phyloP scores from a whole-genome alignment of 2,113 vertebrate species.

The Plectropomus leopardus region DNA sequence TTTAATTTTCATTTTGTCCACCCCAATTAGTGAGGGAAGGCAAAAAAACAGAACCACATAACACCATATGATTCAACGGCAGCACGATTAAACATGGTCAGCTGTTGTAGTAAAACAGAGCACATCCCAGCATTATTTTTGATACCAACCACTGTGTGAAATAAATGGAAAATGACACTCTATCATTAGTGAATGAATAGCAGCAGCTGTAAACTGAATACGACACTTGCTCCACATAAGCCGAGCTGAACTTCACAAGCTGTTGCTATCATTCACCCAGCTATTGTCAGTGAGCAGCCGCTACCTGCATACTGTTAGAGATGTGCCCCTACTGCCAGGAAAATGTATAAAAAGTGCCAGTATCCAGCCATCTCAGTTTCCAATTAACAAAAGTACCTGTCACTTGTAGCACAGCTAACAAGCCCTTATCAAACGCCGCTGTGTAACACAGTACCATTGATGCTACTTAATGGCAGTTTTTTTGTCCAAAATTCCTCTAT shows the following conservation, averaged over 20 bases:
- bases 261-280: constrained; percentile 7
- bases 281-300: constrained; percentile 3
- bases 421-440: not conserved
- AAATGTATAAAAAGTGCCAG: not conserved
- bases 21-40: too few species aligned
- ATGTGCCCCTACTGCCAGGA: constrained; percentile 1
- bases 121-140: not conserved
- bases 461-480: not conserved
- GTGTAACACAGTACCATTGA: not conserved
- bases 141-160: not conserved
- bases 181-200: not conserved
- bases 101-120: not conserved
- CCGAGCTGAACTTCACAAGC: not conserved
- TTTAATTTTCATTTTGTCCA: not conserved
- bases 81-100: not conserved
- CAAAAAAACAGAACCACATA: not conserved
- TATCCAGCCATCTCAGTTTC: constrained; percentile 17
- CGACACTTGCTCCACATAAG: not conserved
- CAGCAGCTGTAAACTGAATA: constrained; percentile 7
- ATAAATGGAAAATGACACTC: constrained; percentile 12
- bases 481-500: not conserved
- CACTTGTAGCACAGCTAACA: not conserved
- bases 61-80: not conserved
- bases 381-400: constrained; percentile 16
- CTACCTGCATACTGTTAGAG: constrained; percentile 1